phyloP scores from a whole-genome alignment of 2,888 invertebrate genomes.

The Lasioglossum morio region DNA sequence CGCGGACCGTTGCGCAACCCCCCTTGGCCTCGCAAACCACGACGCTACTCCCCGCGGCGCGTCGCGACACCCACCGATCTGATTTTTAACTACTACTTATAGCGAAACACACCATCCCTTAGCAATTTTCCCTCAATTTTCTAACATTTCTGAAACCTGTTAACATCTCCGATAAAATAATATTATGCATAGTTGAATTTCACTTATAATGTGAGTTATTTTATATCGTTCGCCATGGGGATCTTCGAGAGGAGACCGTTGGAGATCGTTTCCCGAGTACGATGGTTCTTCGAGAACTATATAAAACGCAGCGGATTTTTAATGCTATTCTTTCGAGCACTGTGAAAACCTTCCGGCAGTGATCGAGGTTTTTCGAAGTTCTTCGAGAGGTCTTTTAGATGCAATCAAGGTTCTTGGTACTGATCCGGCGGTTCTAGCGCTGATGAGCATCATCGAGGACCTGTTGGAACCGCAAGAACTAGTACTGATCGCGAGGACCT shows the following conservation, averaged over 20 bases:
- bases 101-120: background rate
- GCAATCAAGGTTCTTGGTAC: slow-evolving; percentile 2
- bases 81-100: slow-evolving; percentile 34
- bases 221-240: too few relatives aligned
- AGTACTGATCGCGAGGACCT: background rate
- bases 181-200: too few relatives aligned
- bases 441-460: background rate
- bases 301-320: background rate
- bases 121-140: background rate
- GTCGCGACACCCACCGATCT: slow-evolving; percentile 22
- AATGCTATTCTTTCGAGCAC: background rate
- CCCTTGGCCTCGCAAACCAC: background rate
- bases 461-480: background rate
- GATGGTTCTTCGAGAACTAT: background rate
- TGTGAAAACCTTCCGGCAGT: background rate
- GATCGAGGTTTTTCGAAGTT: background rate
- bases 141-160: background rate
- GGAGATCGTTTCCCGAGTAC: too few relatives aligned
- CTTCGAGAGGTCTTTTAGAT: background rate
- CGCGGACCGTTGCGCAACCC: slow-evolving; percentile 37
- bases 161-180: too few relatives aligned
- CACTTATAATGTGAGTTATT: too few relatives aligned
- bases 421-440: background rate
- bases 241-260: too few relatives aligned
- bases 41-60: background rate